Evolutionary conservation across 30 jellyfish, hydroid and myxozoan species (phyloP).

Genomic region (Hydractinia echinata): DNA sequence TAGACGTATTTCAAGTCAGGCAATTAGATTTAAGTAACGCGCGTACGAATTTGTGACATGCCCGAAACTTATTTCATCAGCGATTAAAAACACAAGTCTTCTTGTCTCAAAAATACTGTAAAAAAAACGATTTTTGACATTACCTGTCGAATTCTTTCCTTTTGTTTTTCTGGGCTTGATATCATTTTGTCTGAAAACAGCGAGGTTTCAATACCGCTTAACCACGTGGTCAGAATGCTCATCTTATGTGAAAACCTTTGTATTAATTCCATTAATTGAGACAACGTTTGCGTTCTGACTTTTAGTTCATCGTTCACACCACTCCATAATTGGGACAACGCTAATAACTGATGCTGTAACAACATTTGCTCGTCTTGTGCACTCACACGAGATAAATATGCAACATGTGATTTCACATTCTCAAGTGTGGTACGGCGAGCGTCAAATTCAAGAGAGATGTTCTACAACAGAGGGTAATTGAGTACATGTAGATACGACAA

Average conservation of each 20-base stretch:
- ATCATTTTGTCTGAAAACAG: background rate
- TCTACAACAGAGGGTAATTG: background rate
- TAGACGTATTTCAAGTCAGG: too few species aligned
- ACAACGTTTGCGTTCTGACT: background rate
- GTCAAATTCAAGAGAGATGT: conserved; percentile 21
- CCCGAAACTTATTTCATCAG: too few species aligned
- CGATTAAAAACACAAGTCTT: background rate
- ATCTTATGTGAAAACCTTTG: conserved; percentile 6
- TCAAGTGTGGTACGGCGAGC: conserved; percentile 21
- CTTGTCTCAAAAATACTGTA: background rate
- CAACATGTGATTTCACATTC: conserved; percentile 3
- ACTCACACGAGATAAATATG: conserved; percentile 24
- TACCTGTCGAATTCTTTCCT: conserved; percentile 34
- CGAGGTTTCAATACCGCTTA: conserved; percentile 31
- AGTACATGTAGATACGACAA: background rate
- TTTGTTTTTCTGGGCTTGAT: conserved; percentile 34
- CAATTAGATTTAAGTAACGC: too few species aligned
- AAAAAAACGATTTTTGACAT: background rate
- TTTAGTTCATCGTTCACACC: background rate
- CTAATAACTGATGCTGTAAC: conserved; percentile 18
- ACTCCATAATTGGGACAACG: conserved; percentile 31
- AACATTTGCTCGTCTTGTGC: conserved; percentile 23
- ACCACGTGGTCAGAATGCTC: conserved; percentile 16
- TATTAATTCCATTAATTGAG: background rate
- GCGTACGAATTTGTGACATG: too few species aligned